These are phyloP conservation scores for Frankliniella fusca DNA, from an alignment of 2,888 invertebrate genomes.

Conservation along the genomic window DNA sequence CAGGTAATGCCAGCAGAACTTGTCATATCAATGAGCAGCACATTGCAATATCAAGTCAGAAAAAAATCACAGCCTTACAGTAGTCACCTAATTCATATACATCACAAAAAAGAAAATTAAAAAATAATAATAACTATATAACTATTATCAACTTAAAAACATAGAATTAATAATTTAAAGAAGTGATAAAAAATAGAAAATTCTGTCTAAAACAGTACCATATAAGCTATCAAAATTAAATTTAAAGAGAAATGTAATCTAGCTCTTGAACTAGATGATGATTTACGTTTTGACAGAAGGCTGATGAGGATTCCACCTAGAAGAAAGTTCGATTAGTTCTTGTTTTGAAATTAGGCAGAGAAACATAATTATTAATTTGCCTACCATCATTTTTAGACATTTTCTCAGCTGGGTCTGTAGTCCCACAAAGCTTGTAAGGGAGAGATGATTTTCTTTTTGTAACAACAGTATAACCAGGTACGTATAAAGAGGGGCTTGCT, in stretches of 20 bases:
- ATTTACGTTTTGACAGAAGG: background rate
- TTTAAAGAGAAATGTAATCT: background rate
- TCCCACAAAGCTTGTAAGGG: background rate
- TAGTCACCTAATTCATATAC: background rate
- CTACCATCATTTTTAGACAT: background rate
- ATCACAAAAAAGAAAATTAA: background rate
- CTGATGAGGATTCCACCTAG: background rate
- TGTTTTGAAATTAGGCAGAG: background rate
- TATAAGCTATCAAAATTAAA: background rate
- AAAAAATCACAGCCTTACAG: background rate
- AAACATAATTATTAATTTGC: too few relatives aligned
- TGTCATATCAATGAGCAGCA: background rate
- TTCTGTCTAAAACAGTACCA: background rate
- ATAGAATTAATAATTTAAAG: background rate
- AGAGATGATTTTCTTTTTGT: constrained; percentile 61
- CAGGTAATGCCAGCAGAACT: background rate
- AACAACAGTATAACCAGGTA: constrained; percentile 68
- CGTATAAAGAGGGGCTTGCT: constrained; percentile 68
- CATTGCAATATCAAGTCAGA: background rate
- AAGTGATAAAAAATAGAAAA: background rate
- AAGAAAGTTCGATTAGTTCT: background rate
- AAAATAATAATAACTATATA: background rate
- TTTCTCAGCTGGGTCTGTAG: background rate
- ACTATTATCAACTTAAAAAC: background rate
- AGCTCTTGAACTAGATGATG: background rate